Evolutionary conservation across 2,888 invertebrate genomes (phyloP), one percentile per base, ranked within the genome.

Genomic region (Stratiomys singularior): DNA sequence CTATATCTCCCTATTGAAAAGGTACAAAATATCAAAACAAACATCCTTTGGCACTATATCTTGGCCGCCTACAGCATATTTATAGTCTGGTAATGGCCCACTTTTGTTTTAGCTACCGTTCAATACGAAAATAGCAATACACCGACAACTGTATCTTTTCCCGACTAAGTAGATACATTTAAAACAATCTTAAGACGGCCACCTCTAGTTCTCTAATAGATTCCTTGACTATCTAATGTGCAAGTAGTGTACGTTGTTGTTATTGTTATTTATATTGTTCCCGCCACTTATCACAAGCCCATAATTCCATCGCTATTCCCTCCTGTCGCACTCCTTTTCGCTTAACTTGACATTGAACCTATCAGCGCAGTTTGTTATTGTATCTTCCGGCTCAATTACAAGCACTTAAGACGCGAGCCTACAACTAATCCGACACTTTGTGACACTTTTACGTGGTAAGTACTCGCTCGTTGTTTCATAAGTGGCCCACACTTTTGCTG

Each of bases 381-480:
- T 77, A 66, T 79, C 63, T 76, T 76, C 58, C 71, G 76, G 71
- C 67, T 79, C 77, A 77, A 78, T 79, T 79, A 78, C 77, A 76
- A 60, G 69, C 78, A 78, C 78, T 78, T 76, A 78, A 23, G 66
- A 56, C 28, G 69, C 69, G 66, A 69, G 23, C 56, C 58, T 58
- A 28, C 18, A 72, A 74, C 74, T 74, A 74, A 67, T 30, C 64
- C 72, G 64, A 74, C 66, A 64, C 66, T 72, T 76, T 64, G 71
- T 64, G 72, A 72, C 72, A 58, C 58, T 66, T 60, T 72, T 74
- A 37, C 30, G 28, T 37, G 56, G 52, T 23, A 46, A 74, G 74
- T 52, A 52, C 25, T 56, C 18, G 21, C 21, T 27, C 52, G 60
- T 27, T 37, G 37, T 37, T 37, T 3, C 37, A 37, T 37, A 37